A percentile compares a stretch with the other conserved stretches of the same genome.
These are phyloP conservation scores for Protonemura montana DNA, from an alignment of 2,888 invertebrate species.

Conservation along the genomic window DNA sequence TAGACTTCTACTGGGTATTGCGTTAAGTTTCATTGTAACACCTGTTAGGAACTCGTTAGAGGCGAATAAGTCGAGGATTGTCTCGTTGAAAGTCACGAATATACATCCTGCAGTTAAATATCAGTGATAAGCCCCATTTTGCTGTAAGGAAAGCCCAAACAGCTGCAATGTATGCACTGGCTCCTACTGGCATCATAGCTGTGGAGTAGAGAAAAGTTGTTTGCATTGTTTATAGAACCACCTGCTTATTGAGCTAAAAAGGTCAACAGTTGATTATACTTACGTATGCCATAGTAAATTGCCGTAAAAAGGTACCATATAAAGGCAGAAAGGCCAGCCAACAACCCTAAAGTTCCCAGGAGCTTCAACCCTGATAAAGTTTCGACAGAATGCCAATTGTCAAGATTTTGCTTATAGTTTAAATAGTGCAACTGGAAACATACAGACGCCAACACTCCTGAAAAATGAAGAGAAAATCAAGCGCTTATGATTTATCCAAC, in stretches of 20 bases:
- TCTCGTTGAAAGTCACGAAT: constrained; percentile 38
- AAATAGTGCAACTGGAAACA: constrained; percentile 44
- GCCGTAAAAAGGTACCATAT: constrained; percentile 53
- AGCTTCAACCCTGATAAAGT: constrained; percentile 42
- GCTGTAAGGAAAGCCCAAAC: constrained; percentile 53
- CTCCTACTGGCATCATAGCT: constrained; percentile 52
- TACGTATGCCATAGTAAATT: constrained; percentile 53
- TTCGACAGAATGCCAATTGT: constrained; percentile 43
- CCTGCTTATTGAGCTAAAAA: too few species aligned
- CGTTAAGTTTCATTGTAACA: too few species aligned
- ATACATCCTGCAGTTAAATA: constrained; percentile 38
- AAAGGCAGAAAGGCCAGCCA: constrained; percentile 44
- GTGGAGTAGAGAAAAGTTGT: background rate
- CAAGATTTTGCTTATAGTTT: constrained; percentile 34
- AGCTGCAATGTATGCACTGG: constrained; percentile 52
- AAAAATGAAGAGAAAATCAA: background rate
- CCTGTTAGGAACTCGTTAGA: background rate
- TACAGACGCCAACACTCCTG: constrained; percentile 45
- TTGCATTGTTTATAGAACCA: background rate
- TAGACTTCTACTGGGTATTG: too few species aligned
- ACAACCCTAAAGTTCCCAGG: constrained; percentile 39
- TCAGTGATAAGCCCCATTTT: constrained; percentile 51
- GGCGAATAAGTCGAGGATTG: constrained; percentile 39
- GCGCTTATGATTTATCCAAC: background rate
- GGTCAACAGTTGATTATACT: constrained; percentile 48